Base-by-base conservation (phyloP, 2,888 invertebrate genomes). In the Cryptops parisi region DNA sequence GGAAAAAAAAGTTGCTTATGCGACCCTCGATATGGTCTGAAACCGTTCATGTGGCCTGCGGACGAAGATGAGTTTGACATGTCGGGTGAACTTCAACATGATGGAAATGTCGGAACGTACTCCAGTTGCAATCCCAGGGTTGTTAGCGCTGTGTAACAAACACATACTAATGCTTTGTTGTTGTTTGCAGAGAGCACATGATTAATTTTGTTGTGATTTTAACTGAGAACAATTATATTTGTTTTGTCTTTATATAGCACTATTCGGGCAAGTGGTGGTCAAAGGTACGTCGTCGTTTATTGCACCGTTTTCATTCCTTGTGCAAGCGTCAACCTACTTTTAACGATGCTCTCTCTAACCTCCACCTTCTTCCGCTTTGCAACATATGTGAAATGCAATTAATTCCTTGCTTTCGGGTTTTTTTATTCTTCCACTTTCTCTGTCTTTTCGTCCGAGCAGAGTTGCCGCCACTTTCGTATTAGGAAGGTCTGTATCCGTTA, bases 191-290 rank as follows among this genome's bases (percentile, higher is more conserved):
- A n/a, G n/a, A n/a, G n/a, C n/a, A n/a, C n/a, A n/a, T 33, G 15
- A 33, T 33, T 9, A 9, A 33, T 9, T 33, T 33, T 33, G 6
- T 15, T 41, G 17, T 15, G 17, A n/a, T 15, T n/a, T 15, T 41
- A 15, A 41, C 17, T 41, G 5, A 41, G 6, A 22, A 9, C 23
- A 19, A 46, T 5, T 38, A 40, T 49, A 22, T 49, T 27, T 38
- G 15, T 49, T 49, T 49, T 49, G 39, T 49, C 38, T 40, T 49
- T 39, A n/a, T n/a, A n/a, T n/a, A 49, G 49, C 49, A 33, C 39
- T 40, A 22, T 22, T 38, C 49, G n/a, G 49, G 49, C 22, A 49
- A 49, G 25, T 49, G 49, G 49, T 33, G 39, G 49, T 38, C 26
- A 21, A 49, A 49, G 49, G 49, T 49, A 49, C 25, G 49, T 49